These are phyloP conservation scores for Habropoda laboriosa DNA, from an alignment of 1,140 invertebrate species.

Conservation along the genomic window DNA sequence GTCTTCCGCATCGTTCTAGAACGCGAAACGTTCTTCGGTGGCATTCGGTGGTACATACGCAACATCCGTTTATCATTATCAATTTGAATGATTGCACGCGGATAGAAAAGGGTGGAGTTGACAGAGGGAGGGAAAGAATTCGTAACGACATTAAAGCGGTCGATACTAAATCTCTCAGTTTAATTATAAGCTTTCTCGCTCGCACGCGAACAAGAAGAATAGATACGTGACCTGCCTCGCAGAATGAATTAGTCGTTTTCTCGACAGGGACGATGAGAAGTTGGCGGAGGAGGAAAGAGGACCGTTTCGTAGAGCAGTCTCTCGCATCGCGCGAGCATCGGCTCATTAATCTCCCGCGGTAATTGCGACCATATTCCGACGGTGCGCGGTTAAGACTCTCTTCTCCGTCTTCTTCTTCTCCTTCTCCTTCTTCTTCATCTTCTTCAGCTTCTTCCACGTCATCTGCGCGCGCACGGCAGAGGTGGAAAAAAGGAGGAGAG, in stretches of 20 bases:
- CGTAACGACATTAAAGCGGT: slow-evolving; percentile 63
- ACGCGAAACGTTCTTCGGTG: not conserved
- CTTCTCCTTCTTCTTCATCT: slow-evolving; percentile 41
- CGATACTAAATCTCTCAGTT: slow-evolving; percentile 64
- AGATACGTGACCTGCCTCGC: slow-evolving; percentile 66
- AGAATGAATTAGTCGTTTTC: slow-evolving; percentile 68
- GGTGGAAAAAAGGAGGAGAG: slow-evolving; percentile 37
- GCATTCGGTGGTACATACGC: slow-evolving; percentile 2
- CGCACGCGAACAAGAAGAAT: slow-evolving; percentile 63
- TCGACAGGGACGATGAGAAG: slow-evolving; percentile 61
- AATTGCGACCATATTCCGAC: slow-evolving; percentile 77
- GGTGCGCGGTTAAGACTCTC: slow-evolving; percentile 67
- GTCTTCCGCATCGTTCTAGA: too few relatives aligned
- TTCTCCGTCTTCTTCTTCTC: slow-evolving; percentile 35
- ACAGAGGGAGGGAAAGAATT: slow-evolving; percentile 48
- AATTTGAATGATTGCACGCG: not conserved
- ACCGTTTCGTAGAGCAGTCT: slow-evolving; percentile 66
- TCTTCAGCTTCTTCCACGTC: slow-evolving; percentile 58
- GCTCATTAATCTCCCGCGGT: slow-evolving; percentile 77
- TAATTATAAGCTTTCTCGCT: slow-evolving; percentile 65
- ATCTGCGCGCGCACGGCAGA: slow-evolving; percentile 53
- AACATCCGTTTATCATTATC: not conserved
- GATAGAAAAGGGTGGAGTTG: slow-evolving; percentile 14
- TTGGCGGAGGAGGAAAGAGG: slow-evolving; percentile 48
- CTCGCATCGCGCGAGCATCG: slow-evolving; percentile 72